phyloP scores from a whole-genome alignment of 2,888 invertebrate species.

The Coenonympha arcania region DNA sequence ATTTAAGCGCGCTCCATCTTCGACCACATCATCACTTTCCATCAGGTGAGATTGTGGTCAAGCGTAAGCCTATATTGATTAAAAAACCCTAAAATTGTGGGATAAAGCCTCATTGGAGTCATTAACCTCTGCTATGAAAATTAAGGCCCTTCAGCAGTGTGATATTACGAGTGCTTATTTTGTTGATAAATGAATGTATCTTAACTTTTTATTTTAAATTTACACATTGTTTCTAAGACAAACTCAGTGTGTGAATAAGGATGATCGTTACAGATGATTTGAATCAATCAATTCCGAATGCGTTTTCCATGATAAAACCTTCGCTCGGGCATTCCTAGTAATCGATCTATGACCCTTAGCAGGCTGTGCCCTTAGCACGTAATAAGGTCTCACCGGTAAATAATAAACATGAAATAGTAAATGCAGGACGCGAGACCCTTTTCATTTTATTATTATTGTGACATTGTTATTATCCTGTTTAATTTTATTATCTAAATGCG shows the following conservation, averaged over 20 bases:
- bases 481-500: conserved; percentile 22
- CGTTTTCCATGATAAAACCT: conserved; percentile 48
- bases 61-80: too few species aligned
- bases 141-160: too few species aligned
- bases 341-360: conserved; percentile 52
- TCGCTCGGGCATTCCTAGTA: conserved; percentile 37
- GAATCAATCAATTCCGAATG: conserved; percentile 48
- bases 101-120: too few species aligned
- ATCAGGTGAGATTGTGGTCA: too few species aligned
- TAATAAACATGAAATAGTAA: conserved; percentile 26
- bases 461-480: conserved; percentile 37
- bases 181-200: too few species aligned
- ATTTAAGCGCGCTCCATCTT: too few species aligned
- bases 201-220: too few species aligned
- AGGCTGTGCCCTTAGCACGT: conserved; percentile 65
- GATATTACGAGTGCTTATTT: too few species aligned
- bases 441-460: conserved; percentile 54
- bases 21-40: too few species aligned
- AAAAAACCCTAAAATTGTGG: too few species aligned
- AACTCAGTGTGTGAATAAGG: conserved; percentile 16
- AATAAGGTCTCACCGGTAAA: conserved; percentile 52
- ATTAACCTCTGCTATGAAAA: too few species aligned
- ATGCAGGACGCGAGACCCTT: conserved; percentile 40
- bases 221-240: not conserved
- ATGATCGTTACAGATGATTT: conserved; percentile 31